These are phyloP conservation scores for Crocallis elinguaria DNA, from an alignment of 2,888 invertebrate genomes.

Conservation along the genomic window DNA sequence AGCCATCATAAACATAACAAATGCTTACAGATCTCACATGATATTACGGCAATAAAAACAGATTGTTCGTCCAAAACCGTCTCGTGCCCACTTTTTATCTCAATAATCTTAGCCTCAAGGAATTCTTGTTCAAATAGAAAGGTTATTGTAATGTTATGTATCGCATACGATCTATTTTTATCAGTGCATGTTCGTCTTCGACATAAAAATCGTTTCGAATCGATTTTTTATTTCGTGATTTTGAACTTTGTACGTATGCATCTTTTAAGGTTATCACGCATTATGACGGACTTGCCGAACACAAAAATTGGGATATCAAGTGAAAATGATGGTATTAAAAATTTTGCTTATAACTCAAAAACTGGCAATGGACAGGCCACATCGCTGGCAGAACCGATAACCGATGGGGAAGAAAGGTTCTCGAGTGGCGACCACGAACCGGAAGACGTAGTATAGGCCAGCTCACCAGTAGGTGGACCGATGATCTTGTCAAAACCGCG, in stretches of 20 bases:
- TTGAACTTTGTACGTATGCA: conserved; percentile 15
- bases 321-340: too few species aligned
- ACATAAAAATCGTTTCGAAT: conserved; percentile 18
- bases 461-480: too few species aligned
- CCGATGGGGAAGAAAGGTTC: too few species aligned
- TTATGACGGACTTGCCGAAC: not conserved
- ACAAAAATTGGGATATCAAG: too few species aligned
- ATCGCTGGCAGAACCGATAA: too few species aligned
- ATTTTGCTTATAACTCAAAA: too few species aligned
- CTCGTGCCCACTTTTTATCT: conserved; percentile 20
- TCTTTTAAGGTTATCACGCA: conserved; percentile 1
- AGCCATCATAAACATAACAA: conserved; percentile 20
- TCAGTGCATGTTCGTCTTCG: conserved; percentile 32
- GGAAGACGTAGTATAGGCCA: too few species aligned
- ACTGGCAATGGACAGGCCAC: too few species aligned
- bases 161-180: conserved; percentile 41
- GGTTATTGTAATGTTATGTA: conserved; percentile 47
- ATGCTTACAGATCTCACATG: conserved; percentile 16
- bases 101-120: conserved; percentile 22
- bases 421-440: too few species aligned
- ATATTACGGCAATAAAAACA: conserved; percentile 23
- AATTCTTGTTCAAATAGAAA: conserved; percentile 40
- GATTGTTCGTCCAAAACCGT: conserved; percentile 20
- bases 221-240: conserved; percentile 6
- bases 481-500: too few species aligned